Base-by-base conservation (phyloP, 2,888 invertebrate species). In the Chelonus formosanus region DNA sequence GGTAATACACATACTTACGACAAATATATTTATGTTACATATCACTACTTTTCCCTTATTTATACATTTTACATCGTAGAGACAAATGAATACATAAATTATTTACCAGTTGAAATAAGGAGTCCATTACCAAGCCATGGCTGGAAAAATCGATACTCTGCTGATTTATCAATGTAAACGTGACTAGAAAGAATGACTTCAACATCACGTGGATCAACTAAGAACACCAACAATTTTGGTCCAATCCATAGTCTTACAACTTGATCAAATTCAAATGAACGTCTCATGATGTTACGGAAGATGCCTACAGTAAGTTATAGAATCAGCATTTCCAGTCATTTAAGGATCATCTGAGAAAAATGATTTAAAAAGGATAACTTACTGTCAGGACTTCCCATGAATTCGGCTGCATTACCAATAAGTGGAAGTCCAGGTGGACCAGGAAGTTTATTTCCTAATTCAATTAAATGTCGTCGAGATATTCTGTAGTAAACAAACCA, bases 91-190 rank as follows among this genome's bases (percentile, higher is more conserved):
- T 32, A 32, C 3, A 8, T 52, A 32, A 52, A 10, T 62, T 45
- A 81, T 82, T 82, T 81, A 90, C 93, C 93, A 72, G 91, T 90
- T 75, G 93, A 93, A 77, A 93, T 93, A 36, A 93, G 88, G 5
- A 93, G 89, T 76, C 93, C 93, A 75, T 93, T 89, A 79, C 93
- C 93, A 67, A 94, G 88, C 93, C 93, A 94, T 0, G 93, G 93
- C 78, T 92, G 89, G 85, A 94, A 93, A 86, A 93, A 92, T 75
- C 89, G 87, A 84, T 93, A 93, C 78, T 93, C 93, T 7, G 88
- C 85, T 34, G 93, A 90, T 82, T 94, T 94, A 85, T 93, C 93
- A 72, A 94, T 92, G 83, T 92, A 90, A 2, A 91, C 90, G 77
- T 92, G 90, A 74, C 93, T 93, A 80, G 92, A 91, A 31, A 94